Percentiles rank a stretch among this genome's conserved stretches.
Evolutionary conservation across 2,113 vertebrate genomes (phyloP).

Genomic region (Oostethus manadensis): DNA sequence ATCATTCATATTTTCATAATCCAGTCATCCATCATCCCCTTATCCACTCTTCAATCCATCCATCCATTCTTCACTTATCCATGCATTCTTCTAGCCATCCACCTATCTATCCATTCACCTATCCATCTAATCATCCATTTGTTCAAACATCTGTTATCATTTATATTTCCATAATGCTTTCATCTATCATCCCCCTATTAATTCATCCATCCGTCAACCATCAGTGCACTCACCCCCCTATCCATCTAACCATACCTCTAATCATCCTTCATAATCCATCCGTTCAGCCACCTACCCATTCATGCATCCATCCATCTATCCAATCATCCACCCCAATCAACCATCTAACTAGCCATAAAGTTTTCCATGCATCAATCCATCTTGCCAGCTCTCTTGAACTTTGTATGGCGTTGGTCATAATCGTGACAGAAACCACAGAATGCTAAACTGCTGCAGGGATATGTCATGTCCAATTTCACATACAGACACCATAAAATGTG

Average conservation of each 20-base stretch:
- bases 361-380: background rate
- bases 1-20: too few relatives aligned
- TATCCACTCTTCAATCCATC: background rate
- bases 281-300: background rate
- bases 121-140: background rate
- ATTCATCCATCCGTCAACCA: too few relatives aligned
- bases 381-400: slow-evolving; percentile 15
- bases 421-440: slow-evolving; percentile 10
- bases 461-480: slow-evolving; percentile 41
- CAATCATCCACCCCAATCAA: too few relatives aligned
- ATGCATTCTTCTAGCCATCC: background rate
- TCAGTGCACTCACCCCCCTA: too few relatives aligned
- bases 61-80: background rate
- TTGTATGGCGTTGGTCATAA: slow-evolving; percentile 8
- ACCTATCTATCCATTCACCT: background rate
- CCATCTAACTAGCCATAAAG: background rate
- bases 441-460: slow-evolving; percentile 22
- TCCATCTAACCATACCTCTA: too few relatives aligned
- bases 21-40: too few relatives aligned
- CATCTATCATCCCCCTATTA: too few relatives aligned
- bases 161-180: too few relatives aligned
- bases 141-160: too few relatives aligned
- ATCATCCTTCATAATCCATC: too few relatives aligned
- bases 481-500: slow-evolving; percentile 21
- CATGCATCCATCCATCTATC: background rate